phyloP scores from a whole-genome alignment of 2,797 vertebrate species.

The Centroberyx gerrardi region DNA sequence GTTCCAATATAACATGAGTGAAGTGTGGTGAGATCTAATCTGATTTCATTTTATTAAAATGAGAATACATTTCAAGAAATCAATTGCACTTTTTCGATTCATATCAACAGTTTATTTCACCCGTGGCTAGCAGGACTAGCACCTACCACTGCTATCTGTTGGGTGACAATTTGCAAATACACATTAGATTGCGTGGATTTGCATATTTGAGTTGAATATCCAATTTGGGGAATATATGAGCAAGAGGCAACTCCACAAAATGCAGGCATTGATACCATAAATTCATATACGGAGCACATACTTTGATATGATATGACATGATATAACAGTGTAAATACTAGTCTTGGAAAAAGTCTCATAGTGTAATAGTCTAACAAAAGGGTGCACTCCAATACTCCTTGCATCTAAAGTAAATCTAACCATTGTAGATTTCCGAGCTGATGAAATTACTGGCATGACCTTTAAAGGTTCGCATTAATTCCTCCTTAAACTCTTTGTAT shows the following conservation, averaged over 20 bases:
- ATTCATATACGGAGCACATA: constrained; percentile 1
- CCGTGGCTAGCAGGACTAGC: constrained; percentile 21
- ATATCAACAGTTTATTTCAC: constrained; percentile 68
- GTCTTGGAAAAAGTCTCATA: background rate
- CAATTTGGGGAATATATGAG: constrained; percentile 10
- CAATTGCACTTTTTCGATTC: constrained; percentile 66
- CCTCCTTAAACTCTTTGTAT: constrained; percentile 63
- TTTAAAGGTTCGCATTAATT: constrained; percentile 62
- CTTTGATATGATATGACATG: no score
- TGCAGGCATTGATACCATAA: background rate
- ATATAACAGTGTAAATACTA: constrained; percentile 2
- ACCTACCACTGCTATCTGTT: constrained; percentile 4
- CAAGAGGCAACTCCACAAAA: background rate
- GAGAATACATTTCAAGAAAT: constrained; percentile 73
- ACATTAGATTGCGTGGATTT: constrained; percentile 7
- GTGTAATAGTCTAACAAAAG: background rate
- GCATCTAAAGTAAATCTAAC: constrained; percentile 37
- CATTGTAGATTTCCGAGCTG: constrained; percentile 46
- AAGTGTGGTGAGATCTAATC: constrained; percentile 78
- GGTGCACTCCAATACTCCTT: background rate
- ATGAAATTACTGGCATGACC: constrained; percentile 73
- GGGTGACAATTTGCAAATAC: constrained; percentile 36
- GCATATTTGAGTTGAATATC: constrained; percentile 30
- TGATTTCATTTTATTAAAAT: constrained; percentile 81
- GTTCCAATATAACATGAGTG: constrained; percentile 83